Percentiles rank a stretch among this genome's conserved stretches.
Evolutionary conservation across 2,113 vertebrate species (phyloP).

Genomic region (Gobius niger): DNA sequence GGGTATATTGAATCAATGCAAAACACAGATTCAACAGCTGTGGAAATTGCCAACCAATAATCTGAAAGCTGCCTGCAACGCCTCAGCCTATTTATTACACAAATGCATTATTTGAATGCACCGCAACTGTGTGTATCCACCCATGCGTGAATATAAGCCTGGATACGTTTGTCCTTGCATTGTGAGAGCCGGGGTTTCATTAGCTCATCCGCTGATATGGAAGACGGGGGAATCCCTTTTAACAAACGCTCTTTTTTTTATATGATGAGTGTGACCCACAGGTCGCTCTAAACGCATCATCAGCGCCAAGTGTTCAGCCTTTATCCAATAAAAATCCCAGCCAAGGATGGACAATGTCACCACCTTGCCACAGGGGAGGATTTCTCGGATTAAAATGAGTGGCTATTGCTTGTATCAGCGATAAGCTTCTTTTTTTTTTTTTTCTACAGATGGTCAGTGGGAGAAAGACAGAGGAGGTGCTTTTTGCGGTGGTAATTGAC

Average conservation of each 20-base stretch:
- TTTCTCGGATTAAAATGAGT: slow-evolving; percentile 4
- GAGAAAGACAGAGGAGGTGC: not conserved
- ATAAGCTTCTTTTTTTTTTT: no score
- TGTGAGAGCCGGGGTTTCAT: not conserved
- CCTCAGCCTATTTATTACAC: slow-evolving; percentile 29
- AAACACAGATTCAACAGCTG: slow-evolving; percentile 18
- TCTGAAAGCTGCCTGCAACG: not conserved
- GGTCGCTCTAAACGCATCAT: slow-evolving; percentile 40
- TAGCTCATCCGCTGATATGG: not conserved
- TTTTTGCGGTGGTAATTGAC: not conserved
- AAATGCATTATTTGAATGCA: not conserved
- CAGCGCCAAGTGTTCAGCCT: slow-evolving; percentile 33
- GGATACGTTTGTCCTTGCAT: slow-evolving; percentile 13
- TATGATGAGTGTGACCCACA: not conserved
- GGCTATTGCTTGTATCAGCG: not conserved
- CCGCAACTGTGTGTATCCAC: slow-evolving; percentile 1
- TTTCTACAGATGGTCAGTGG: not conserved
- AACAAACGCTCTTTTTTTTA: not conserved
- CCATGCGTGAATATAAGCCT: slow-evolving; percentile 13
- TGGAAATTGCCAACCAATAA: not conserved
- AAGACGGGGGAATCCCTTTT: slow-evolving; percentile 37
- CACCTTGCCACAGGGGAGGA: not conserved
- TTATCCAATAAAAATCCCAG: slow-evolving; percentile 34
- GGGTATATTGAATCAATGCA: slow-evolving; percentile 14
- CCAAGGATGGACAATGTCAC: slow-evolving; percentile 48